Evolutionary conservation across 2,113 vertebrate genomes (phyloP), one percentile per base, ranked within the genome.

Genomic region (Sapayoa aenigma): DNA sequence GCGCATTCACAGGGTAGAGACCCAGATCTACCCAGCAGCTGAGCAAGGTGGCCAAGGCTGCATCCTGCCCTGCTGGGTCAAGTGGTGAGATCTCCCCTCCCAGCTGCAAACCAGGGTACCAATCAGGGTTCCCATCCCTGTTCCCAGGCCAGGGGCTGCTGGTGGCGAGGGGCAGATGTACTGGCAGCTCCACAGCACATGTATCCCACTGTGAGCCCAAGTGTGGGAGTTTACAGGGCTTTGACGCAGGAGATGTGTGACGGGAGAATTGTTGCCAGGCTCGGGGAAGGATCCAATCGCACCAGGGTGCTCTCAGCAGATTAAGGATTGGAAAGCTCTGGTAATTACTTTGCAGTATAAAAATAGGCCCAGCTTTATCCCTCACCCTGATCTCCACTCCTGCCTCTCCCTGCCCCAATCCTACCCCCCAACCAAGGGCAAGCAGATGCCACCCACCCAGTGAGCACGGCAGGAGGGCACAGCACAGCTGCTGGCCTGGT

Each of bases 281-380:
- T 94, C 16, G 1, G 80, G 84, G 94, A 95, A 69, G 91, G 76
- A 94, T 92, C 94, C 95, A 95, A 95, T 96, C 93, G 2, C 88
- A 53, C 73, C 4, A 9, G 92, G 90, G 90, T 90, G 85, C 93
- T 92, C 90, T 94, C 55, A 0, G 83, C 90, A 92, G 95, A 96
- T 97, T 96, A 96, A 94, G 93, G 86, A 91, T 69, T 87, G 95
- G 94, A 95, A 95, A 82, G 93, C 95, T 77, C 88, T 87, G 80
- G 96, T 95, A 97, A 97, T 96, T 95, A 96, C 89, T 97, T 84
- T 95, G 94, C 78, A 66, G 94, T 59, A 76, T 86, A 97, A 95
- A 96, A 97, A 97, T 95, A 96, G 93, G 78, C n/a, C 49, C 2
- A 0, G 39, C 78, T 95, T 97, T 90, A 97, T 97, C 94, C 94